Evolutionary conservation across 2,888 invertebrate species (phyloP).

Genomic region (Brassicogethes aeneus): DNA sequence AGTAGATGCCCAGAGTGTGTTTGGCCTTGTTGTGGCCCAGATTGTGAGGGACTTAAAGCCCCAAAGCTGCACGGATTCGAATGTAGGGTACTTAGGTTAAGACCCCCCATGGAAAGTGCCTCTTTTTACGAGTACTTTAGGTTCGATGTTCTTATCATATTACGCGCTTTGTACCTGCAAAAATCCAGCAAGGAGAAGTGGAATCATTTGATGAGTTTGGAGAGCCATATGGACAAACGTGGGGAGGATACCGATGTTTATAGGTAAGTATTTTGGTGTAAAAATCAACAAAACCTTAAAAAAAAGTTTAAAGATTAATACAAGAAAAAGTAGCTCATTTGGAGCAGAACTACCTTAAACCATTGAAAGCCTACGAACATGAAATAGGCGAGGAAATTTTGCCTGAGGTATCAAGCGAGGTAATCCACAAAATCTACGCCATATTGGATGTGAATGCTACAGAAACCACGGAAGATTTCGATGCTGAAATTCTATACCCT

Average conservation of each 20-base stretch:
- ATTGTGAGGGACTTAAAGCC: slow-evolving; percentile 54
- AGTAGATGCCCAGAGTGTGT: slow-evolving; percentile 45
- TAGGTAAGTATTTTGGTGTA: slow-evolving; percentile 40
- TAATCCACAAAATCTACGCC: slow-evolving; percentile 63
- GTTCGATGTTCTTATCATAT: slow-evolving; percentile 56
- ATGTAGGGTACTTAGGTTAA: slow-evolving; percentile 50
- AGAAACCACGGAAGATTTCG: slow-evolving; percentile 55
- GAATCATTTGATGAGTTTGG: slow-evolving; percentile 46
- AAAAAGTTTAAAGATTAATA: slow-evolving; percentile 48
- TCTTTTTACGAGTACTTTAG: slow-evolving; percentile 50
- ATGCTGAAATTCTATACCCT: slow-evolving; percentile 48
- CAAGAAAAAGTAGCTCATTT: slow-evolving; percentile 53
- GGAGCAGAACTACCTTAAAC: slow-evolving; percentile 47
- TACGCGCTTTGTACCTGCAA: slow-evolving; percentile 56
- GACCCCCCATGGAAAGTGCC: slow-evolving; percentile 23
- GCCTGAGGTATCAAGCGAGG: slow-evolving; percentile 40
- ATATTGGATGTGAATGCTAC: slow-evolving; percentile 70
- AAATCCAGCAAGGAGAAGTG: slow-evolving; percentile 46
- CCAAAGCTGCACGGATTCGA: slow-evolving; percentile 54
- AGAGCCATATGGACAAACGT: slow-evolving; percentile 56
- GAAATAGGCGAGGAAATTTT: slow-evolving; percentile 38
- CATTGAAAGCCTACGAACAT: slow-evolving; percentile 39
- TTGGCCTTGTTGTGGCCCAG: slow-evolving; percentile 61
- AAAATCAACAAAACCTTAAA: not conserved
- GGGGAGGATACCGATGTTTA: slow-evolving; percentile 56